These are phyloP conservation scores for Eublepharis macularius DNA, from an alignment of 2,113 vertebrate species.

Conservation along the genomic window DNA sequence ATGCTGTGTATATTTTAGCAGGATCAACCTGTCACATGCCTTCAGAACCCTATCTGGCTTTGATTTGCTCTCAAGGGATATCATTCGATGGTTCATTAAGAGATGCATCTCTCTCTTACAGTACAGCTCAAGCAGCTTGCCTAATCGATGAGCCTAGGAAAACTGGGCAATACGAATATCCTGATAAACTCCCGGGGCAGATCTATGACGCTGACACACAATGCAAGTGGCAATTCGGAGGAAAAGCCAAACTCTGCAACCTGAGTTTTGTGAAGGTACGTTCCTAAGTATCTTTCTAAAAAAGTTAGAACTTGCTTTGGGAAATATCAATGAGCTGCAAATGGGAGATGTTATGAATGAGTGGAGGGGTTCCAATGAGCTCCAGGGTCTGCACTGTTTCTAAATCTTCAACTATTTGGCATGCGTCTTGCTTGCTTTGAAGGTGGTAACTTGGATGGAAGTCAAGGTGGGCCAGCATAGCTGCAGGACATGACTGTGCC, in stretches of 20 bases:
- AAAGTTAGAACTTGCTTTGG: constrained; percentile 39
- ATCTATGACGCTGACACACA: constrained; percentile 96
- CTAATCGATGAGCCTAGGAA: constrained; percentile 95
- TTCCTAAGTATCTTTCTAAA: constrained; percentile 47
- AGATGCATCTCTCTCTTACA: constrained; percentile 71
- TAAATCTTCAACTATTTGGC: constrained; percentile 61
- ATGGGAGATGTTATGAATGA: background rate
- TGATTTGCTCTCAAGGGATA: background rate
- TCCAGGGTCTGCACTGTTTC: constrained; percentile 57
- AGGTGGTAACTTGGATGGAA: constrained; percentile 40
- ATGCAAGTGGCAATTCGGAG: constrained; percentile 99
- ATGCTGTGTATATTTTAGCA: too few relatives aligned
- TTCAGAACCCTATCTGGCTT: too few relatives aligned
- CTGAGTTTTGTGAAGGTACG: constrained; percentile 95
- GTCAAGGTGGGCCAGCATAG: constrained; percentile 10
- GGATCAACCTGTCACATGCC: too few relatives aligned
- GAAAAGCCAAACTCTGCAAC: constrained; percentile 92
- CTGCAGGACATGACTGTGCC: constrained; percentile 33
- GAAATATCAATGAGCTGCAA: constrained; percentile 25
- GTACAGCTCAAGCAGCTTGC: constrained; percentile 96
- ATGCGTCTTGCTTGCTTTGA: constrained; percentile 49
- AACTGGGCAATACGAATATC: constrained; percentile 93
- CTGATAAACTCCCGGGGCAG: constrained; percentile 95
- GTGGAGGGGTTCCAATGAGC: constrained; percentile 38
- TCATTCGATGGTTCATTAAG: constrained; percentile 37